phyloP scores from a whole-genome alignment of 2,113 vertebrate genomes.

The Steatornis caripensis region DNA sequence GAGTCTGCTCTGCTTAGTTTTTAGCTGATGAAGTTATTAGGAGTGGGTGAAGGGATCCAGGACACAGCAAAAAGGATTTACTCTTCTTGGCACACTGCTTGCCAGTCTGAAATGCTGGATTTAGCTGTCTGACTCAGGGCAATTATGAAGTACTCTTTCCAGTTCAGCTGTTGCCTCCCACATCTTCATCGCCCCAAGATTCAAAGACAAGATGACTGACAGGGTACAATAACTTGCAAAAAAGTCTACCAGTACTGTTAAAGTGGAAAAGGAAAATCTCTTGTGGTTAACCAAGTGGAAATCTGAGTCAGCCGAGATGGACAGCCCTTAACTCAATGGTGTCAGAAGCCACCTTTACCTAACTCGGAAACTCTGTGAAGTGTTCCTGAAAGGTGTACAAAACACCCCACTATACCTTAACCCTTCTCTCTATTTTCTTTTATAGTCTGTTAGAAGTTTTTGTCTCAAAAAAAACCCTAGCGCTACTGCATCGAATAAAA shows the following conservation, averaged over 20 bases:
- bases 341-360: neutral
- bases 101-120: slow-evolving; percentile 35
- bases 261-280: slow-evolving; percentile 7
- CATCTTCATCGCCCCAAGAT: slow-evolving; percentile 34
- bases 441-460: neutral
- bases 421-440: neutral
- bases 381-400: neutral
- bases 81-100: slow-evolving; percentile 22
- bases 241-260: neutral
- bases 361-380: neutral
- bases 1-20: slow-evolving; percentile 20
- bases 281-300: neutral
- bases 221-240: neutral
- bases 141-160: slow-evolving; percentile 55
- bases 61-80: slow-evolving; percentile 49
- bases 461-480: neutral
- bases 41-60: slow-evolving; percentile 39
- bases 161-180: slow-evolving; percentile 59
- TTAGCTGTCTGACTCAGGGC: slow-evolving; percentile 59
- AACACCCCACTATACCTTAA: neutral
- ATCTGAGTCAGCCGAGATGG: neutral
- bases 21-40: slow-evolving; percentile 42
- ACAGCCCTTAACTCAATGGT: neutral
- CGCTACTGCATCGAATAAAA: neutral
- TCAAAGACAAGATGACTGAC: slow-evolving; percentile 38